Evolutionary conservation across 2,797 vertebrate genomes (phyloP).

Genomic region (Labeo calbasu): DNA sequence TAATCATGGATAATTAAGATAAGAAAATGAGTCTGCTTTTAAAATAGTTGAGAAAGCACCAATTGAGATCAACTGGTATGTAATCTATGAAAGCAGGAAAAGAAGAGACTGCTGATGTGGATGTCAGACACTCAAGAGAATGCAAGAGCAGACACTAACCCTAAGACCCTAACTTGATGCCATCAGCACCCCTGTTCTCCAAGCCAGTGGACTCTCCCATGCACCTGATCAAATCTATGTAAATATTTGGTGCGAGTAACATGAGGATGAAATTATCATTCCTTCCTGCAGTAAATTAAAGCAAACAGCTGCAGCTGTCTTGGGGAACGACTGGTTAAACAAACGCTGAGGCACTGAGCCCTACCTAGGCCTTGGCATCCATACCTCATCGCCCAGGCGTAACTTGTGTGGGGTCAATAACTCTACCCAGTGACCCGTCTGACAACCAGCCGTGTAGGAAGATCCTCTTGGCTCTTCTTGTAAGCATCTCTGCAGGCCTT

Average conservation of each 20-base stretch:
- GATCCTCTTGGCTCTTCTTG: constrained; percentile 9
- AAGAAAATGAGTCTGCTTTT: background rate
- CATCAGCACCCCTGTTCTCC: constrained; percentile 15
- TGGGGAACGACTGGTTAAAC: constrained; percentile 62
- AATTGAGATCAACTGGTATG: background rate
- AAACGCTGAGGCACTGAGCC: constrained; percentile 48
- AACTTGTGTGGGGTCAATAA: constrained; percentile 38
- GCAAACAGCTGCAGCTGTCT: constrained; percentile 68
- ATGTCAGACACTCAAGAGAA: background rate
- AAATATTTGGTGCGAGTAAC: constrained; percentile 69
- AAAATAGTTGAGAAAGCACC: background rate
- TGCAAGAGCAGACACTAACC: background rate
- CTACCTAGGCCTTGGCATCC: constrained; percentile 47
- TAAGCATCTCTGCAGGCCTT: constrained; percentile 3
- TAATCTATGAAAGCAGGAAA: background rate
- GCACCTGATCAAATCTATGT: constrained; percentile 68
- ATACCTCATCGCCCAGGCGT: constrained; percentile 26
- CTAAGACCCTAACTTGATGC: constrained; percentile 16
- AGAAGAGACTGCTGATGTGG: background rate
- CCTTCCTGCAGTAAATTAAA: constrained; percentile 71
- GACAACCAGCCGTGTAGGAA: constrained; percentile 12
- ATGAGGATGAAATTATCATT: constrained; percentile 67
- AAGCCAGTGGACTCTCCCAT: constrained; percentile 60
- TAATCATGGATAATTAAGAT: background rate
- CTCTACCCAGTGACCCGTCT: constrained; percentile 16